Percentiles rank a stretch among this genome's conserved stretches.
These are phyloP conservation scores for Erebia aethiops DNA, from an alignment of 2,888 invertebrate genomes.

Conservation along the genomic window DNA sequence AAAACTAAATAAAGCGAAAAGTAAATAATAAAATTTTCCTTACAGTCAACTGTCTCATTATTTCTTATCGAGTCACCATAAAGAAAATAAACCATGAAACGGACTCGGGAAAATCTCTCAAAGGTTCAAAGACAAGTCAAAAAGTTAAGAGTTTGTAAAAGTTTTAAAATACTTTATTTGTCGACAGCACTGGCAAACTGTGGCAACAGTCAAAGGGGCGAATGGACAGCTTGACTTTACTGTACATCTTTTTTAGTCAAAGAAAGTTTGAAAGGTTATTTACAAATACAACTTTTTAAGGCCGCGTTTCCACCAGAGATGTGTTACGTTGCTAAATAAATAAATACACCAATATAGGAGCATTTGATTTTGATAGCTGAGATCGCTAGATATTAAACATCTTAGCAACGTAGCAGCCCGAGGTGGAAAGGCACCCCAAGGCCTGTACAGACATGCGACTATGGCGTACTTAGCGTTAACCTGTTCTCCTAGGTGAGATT, in stretches of 20 bases:
- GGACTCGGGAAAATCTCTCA: conserved; percentile 8
- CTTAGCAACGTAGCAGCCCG: too few relatives aligned
- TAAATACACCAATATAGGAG: too few relatives aligned
- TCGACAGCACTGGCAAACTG: conserved; percentile 9
- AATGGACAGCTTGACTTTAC: conserved; percentile 29
- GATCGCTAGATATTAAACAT: too few relatives aligned
- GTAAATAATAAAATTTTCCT: not conserved
- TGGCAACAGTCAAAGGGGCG: conserved; percentile 17
- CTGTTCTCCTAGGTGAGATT: too few relatives aligned
- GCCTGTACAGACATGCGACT: too few relatives aligned
- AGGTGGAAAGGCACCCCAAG: too few relatives aligned
- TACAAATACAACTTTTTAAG: not conserved
- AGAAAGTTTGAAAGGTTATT: not conserved
- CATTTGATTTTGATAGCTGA: too few relatives aligned
- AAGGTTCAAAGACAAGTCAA: conserved; percentile 27
- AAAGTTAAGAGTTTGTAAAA: conserved; percentile 30
- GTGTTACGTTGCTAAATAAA: too few relatives aligned
- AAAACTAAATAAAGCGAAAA: not conserved
- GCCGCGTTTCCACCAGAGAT: too few relatives aligned
- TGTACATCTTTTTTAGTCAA: conserved; percentile 23
- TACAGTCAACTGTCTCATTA: conserved; percentile 7
- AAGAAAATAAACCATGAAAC: conserved; percentile 19
- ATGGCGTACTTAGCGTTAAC: too few relatives aligned
- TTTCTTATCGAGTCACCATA: conserved; percentile 16
- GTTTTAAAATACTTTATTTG: conserved; percentile 30